These are phyloP conservation scores for Camponotus vicinus DNA, from an alignment of 1,140 invertebrate genomes.

Conservation along the genomic window DNA sequence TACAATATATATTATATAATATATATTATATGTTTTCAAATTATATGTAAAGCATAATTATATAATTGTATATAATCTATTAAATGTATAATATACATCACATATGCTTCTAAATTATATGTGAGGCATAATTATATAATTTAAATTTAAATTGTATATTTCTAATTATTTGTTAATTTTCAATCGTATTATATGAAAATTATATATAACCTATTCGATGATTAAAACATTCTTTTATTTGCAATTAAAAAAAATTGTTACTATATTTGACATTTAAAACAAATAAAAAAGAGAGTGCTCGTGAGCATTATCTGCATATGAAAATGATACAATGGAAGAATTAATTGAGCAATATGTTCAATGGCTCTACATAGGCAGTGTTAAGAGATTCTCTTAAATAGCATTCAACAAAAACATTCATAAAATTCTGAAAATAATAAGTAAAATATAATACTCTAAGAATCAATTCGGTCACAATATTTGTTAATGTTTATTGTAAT, in stretches of 20 bases:
- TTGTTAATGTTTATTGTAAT: neutral
- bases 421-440: constrained; percentile 11
- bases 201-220: too few species aligned
- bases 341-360: constrained; percentile 74
- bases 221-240: too few species aligned
- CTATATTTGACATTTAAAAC: constrained; percentile 66
- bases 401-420: constrained; percentile 8
- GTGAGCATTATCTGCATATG: constrained; percentile 47
- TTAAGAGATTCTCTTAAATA: constrained; percentile 64
- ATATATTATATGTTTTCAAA: too few species aligned
- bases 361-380: constrained; percentile 72
- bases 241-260: constrained; percentile 58
- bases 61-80: too few species aligned
- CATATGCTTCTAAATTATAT: too few species aligned
- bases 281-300: constrained; percentile 60
- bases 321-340: constrained; percentile 67
- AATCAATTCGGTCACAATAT: neutral
- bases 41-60: too few species aligned
- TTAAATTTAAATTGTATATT: too few species aligned
- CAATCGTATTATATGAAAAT: too few species aligned
- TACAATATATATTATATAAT: too few species aligned
- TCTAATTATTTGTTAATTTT: too few species aligned
- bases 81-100: too few species aligned
- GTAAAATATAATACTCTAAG: constrained; percentile 7
- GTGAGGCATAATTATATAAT: too few species aligned